phyloP scores from a whole-genome alignment of 2,113 vertebrate genomes.

The Corythornis vintsioides region DNA sequence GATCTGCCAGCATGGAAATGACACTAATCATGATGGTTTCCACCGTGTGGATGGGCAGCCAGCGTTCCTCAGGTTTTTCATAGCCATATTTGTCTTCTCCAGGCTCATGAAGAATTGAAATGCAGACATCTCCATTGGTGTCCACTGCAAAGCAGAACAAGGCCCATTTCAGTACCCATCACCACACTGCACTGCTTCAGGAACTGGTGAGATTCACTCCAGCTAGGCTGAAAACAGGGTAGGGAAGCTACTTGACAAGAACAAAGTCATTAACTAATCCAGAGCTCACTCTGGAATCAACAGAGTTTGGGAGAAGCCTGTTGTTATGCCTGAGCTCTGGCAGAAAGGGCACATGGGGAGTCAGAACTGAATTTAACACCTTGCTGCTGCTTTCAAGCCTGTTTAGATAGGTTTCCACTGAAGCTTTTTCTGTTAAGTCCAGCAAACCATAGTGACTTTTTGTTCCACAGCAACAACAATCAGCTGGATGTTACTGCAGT shows the following conservation, averaged over 20 bases:
- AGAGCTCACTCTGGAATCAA: neutral
- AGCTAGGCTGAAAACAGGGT: neutral
- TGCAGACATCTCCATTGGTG: slow-evolving; percentile 99
- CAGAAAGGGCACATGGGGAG: neutral
- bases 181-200: neutral
- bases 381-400: neutral
- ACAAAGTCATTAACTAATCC: neutral
- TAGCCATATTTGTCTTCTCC: slow-evolving; percentile 99
- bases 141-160: slow-evolving; percentile 84
- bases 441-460: neutral
- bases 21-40: slow-evolving; percentile 99
- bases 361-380: neutral
- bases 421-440: neutral
- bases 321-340: neutral
- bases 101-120: slow-evolving; percentile 99
- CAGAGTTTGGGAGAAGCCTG: neutral
- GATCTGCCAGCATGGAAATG: slow-evolving; percentile 99
- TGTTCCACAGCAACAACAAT: slow-evolving; percentile 16
- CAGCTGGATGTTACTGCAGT: slow-evolving; percentile 2
- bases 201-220: neutral
- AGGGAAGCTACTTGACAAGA: neutral
- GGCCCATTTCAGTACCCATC: slow-evolving; percentile 39
- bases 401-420: neutral
- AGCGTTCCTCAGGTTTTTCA: slow-evolving; percentile 98
- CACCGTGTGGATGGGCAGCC: slow-evolving; percentile 99